These are phyloP conservation scores for Acholoe squamosa DNA, from an alignment of 2,888 invertebrate species.

Conservation along the genomic window DNA sequence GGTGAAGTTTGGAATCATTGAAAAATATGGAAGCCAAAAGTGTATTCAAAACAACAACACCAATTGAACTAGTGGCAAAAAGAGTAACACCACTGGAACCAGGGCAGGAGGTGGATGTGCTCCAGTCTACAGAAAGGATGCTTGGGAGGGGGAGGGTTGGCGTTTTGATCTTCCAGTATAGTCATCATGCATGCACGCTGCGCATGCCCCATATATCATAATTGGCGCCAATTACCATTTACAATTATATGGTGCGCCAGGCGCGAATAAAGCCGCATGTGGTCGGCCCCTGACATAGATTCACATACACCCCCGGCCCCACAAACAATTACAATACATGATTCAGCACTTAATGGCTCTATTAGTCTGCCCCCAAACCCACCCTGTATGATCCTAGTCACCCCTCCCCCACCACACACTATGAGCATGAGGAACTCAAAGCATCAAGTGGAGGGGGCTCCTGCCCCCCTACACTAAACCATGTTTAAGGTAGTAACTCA, in stretches of 20 bases:
- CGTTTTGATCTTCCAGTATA: not conserved
- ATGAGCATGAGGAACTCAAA: too few relatives aligned
- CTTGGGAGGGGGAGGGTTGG: not conserved
- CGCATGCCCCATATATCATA: not conserved
- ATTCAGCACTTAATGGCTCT: constrained; percentile 16
- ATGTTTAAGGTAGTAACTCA: too few relatives aligned
- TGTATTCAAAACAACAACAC: too few relatives aligned
- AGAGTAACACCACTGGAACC: too few relatives aligned
- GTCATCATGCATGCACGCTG: constrained; percentile 19
- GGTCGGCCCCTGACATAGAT: not conserved
- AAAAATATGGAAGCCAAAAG: too few relatives aligned
- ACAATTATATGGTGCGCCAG: not conserved
- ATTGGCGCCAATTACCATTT: not conserved
- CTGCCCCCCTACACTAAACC: not conserved
- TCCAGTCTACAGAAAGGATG: not conserved
- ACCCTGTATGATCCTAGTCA: not conserved
- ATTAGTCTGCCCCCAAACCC: not conserved
- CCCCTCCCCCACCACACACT: not conserved
- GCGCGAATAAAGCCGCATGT: constrained; percentile 1
- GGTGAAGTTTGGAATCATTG: too few relatives aligned
- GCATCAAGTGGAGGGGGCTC: too few relatives aligned
- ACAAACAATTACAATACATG: constrained; percentile 43
- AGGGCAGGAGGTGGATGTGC: not conserved
- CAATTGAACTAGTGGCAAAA: too few relatives aligned
- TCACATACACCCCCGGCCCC: not conserved